These are phyloP conservation scores for Samia ricini DNA, from an alignment of 1,140 invertebrate genomes.

Conservation along the genomic window DNA sequence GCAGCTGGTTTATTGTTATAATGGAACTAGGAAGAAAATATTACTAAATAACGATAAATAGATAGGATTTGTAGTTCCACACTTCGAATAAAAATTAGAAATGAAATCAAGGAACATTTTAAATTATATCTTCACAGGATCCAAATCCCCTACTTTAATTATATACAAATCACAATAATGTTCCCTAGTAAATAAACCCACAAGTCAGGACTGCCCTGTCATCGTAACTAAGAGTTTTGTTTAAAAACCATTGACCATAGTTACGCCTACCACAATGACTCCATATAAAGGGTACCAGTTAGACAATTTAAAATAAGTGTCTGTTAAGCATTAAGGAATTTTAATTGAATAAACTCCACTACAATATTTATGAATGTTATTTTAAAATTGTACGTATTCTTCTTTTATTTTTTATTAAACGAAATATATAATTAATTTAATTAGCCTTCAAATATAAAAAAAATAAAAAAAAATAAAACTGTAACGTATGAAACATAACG, in stretches of 20 bases:
- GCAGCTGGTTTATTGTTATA: too few species aligned
- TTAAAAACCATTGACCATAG: conserved; percentile 48
- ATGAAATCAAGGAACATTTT: not conserved
- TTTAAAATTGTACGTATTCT: not conserved
- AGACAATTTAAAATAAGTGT: conserved; percentile 47
- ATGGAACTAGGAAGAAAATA: too few species aligned
- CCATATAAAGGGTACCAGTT: conserved; percentile 42
- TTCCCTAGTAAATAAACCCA: conserved; percentile 28
- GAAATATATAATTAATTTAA: too few species aligned
- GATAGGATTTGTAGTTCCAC: too few species aligned
- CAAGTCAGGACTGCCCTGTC: conserved; percentile 42
- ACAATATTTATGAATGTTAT: not conserved
- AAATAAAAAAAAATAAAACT: too few species aligned
- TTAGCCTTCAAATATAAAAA: too few species aligned
- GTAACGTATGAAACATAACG: too few species aligned
- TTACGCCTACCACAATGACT: conserved; percentile 55
- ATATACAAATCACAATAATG: conserved; percentile 25
- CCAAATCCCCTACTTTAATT: conserved; percentile 13
- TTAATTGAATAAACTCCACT: conserved; percentile 35
- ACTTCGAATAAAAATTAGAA: not conserved
- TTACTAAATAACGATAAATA: too few species aligned
- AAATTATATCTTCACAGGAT: not conserved
- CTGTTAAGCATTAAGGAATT: conserved; percentile 42
- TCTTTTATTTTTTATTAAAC: not conserved
- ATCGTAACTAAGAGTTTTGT: conserved; percentile 65